phyloP scores from a whole-genome alignment of 1,140 invertebrate genomes.

The Zaprionus tsacasi region DNA sequence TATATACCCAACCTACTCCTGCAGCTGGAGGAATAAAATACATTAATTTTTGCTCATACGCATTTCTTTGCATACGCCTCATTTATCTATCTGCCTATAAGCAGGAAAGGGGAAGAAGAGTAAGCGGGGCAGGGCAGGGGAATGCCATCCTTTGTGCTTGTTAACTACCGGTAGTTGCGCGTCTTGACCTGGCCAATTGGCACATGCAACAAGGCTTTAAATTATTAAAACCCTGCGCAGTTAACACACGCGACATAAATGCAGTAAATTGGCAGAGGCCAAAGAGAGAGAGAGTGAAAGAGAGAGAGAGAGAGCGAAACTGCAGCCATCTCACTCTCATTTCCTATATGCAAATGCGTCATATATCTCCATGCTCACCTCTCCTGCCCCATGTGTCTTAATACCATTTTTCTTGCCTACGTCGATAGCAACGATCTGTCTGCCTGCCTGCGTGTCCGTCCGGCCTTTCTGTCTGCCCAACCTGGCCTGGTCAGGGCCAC shows the following conservation, averaged over 20 bases:
- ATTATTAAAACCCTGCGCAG: constrained; percentile 68
- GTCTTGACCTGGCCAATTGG: constrained; percentile 39
- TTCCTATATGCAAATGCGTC: constrained; percentile 63
- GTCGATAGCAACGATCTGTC: constrained; percentile 35
- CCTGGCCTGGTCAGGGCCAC: constrained; percentile 14
- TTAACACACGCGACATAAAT: constrained; percentile 55
- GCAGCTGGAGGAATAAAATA: constrained; percentile 37
- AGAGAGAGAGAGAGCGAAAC: too few relatives aligned
- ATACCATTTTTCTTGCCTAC: constrained; percentile 72
- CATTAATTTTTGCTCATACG: constrained; percentile 67
- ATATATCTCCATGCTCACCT: constrained; percentile 58
- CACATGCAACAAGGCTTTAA: constrained; percentile 62
- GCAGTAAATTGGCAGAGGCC: constrained; percentile 60
- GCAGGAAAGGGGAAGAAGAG: not conserved
- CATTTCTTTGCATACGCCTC: constrained; percentile 43
- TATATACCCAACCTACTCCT: not conserved
- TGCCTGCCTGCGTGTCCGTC: constrained; percentile 4
- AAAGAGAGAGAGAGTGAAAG: constrained; percentile 8
- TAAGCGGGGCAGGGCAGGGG: not conserved
- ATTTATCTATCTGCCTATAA: constrained; percentile 39
- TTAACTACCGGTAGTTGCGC: constrained; percentile 28
- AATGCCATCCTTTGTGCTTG: not conserved
- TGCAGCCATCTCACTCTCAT: constrained; percentile 1
- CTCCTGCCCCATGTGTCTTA: constrained; percentile 48
- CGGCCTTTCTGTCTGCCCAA: constrained; percentile 1